Evolutionary conservation across 2,113 vertebrate genomes (phyloP), one percentile per base, ranked within the genome.

Genomic region (Corydoras maculifer): DNA sequence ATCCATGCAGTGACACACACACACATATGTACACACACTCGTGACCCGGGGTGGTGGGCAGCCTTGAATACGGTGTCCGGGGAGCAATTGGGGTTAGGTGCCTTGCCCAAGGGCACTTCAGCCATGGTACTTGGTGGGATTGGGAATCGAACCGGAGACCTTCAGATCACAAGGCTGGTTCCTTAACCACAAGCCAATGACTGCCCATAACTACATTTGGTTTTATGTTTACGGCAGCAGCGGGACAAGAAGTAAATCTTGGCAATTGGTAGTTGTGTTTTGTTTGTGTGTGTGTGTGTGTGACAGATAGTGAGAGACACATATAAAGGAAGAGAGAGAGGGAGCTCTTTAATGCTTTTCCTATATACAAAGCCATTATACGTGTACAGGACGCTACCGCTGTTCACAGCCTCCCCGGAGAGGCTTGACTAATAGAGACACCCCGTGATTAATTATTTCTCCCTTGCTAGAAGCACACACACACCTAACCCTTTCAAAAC

Each of bases 371-470:
- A 65, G 35, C 62, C n/a, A 65, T 72, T 72, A 51, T 58, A 62
- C 58, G 65, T 54, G 68, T 72, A 54, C 53, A 57, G 54, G 12
- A 14, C 7, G 54, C 51, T 68, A 82, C 82, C 79, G 82, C 78
- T 89, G 88, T 89, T 87, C 90, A 89, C 86, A 84, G 83, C 85
- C 76, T 81, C 78, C 71, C 74, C 82, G 81, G 86, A 91, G 88
- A 89, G 87, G 88, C 89, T 87, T 88, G 89, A 88, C 85, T 87
- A 89, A 90, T 90, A 87, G 85, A 89, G 88, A 88, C 83, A 86
- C 86, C 80, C 82, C 82, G 86, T 90, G 89, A 92, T 90, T 89
- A 91, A 91, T 91, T 84, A 88, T 73, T 65, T 75, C 49, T 74
- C 72, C 62, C 57, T 14, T 57, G 69, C 65, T 18, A 65, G 63